A percentile compares a stretch with the other conserved stretches of the same genome.
phyloP scores from a whole-genome alignment of 1,140 invertebrate species.

The Drosophila orena region DNA sequence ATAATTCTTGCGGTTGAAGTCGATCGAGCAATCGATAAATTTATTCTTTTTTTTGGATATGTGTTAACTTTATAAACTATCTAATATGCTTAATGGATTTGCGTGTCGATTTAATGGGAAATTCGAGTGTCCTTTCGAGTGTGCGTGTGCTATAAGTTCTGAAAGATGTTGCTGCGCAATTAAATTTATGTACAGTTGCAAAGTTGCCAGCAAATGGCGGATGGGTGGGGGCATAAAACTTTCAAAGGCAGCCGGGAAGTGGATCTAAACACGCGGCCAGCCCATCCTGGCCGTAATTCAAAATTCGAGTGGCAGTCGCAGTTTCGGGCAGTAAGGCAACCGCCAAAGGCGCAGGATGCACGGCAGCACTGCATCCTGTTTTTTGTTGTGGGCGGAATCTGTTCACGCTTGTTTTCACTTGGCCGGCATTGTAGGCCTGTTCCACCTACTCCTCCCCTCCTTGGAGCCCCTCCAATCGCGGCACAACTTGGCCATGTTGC shows the following conservation, averaged over 20 bases:
- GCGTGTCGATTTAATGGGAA: conserved; percentile 17
- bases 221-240: conserved; percentile 62
- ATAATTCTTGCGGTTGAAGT: no score
- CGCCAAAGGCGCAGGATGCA: conserved; percentile 66
- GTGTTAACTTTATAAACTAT: no score
- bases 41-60: no score
- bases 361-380: conserved; percentile 66
- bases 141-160: conserved; percentile 37
- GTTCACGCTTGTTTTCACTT: conserved; percentile 71
- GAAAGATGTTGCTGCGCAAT: conserved; percentile 70
- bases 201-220: conserved; percentile 47
- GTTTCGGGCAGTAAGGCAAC: conserved; percentile 47
- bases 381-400: conserved; percentile 59
- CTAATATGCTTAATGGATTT: neutral
- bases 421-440: conserved; percentile 28
- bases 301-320: conserved; percentile 76
- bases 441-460: neutral
- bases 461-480: neutral
- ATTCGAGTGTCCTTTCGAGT: conserved; percentile 21
- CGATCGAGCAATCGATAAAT: no score
- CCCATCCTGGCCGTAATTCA: conserved; percentile 69
- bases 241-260: conserved; percentile 71
- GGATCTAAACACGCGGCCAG: conserved; percentile 68
- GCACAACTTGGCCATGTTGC: conserved; percentile 32
- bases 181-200: conserved; percentile 81